Conservation (phyloP, 2,797 vertebrate genomes). For the Crocodylus rhombifer region DNA sequence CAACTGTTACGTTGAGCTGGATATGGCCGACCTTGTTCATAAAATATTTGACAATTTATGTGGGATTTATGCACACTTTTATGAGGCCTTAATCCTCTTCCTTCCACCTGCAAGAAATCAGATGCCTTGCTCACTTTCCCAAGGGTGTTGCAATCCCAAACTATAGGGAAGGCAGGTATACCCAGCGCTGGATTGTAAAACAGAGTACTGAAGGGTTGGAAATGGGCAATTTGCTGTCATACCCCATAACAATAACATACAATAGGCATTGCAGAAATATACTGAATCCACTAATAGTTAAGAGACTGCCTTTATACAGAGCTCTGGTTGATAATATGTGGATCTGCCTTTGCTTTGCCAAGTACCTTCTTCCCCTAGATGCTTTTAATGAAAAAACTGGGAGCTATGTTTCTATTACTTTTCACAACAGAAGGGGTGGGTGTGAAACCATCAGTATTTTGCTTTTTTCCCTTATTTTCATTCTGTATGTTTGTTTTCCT, state of each 20-base stretch:
- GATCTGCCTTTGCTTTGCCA: not conserved
- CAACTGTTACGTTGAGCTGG: not conserved
- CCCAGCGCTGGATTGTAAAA: not conserved
- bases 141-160: not conserved
- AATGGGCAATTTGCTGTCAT: not conserved
- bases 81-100: not conserved
- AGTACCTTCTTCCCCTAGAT: not conserved
- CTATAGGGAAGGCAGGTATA: not conserved
- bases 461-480: not conserved
- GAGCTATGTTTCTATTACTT: not conserved
- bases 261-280: not conserved
- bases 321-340: not conserved
- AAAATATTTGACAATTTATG: not conserved
- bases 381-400: not conserved
- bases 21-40: not conserved
- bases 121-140: not conserved
- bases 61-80: rapidly evolving
- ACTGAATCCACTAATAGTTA: not conserved
- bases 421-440: not conserved
- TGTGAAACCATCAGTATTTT: not conserved
- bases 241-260: not conserved
- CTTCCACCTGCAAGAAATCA: not conserved
- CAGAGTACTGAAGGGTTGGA: not conserved
- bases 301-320: not conserved
- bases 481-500: not conserved